Base-by-base conservation (phyloP, 92 coral and sea anemone species). In the Zoanthus sansibaricus region DNA sequence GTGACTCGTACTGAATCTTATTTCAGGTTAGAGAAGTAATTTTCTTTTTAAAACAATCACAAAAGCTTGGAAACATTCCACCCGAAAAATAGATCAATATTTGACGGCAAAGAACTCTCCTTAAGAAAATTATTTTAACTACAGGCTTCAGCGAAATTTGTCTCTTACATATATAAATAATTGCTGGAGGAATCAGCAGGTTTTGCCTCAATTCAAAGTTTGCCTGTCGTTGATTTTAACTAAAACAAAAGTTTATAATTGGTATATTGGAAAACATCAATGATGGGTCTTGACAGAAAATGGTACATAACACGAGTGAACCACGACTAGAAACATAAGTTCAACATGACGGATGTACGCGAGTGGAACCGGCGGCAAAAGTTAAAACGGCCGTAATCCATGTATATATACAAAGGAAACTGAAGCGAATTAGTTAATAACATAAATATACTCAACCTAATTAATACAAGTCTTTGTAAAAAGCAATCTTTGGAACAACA, bases 81-180 rank as follows among this genome's bases (percentile, higher is more conserved):
- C 31, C 11, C 52, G 68, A 30, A 25, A 12, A 51, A 52, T 12
- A 52, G 52, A 10, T 7, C 20, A 7, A 52, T 25, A 18, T 12
- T 25, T 37, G 13, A 76, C 12, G 18, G n/a, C 20, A 37, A 54
- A 54, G 42, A 52, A 3, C 30, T 46, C 4, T 16, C 13, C 52
- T 20, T 42, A 62, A 54, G 52, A 66, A 76, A 62, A 76, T 25
- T 1, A 49, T 20, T 9, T 52, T 54, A 54, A 6, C 82, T 66
- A 76, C 52, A 54, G 82, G 82, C 82, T 76, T 76, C 68, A 52
- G 67, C 82, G 37, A 31, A 54, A 76, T 2, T 72, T 11, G 17
- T 20, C 13, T 30, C 8, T 54, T 12, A 52, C 52, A 20, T n/a
- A 76, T 42, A 46, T 74, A 42, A 5, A 30, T 56, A 5, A 30